phyloP scores from a whole-genome alignment of 2,888 invertebrate species.

The Drosophila colorata region DNA sequence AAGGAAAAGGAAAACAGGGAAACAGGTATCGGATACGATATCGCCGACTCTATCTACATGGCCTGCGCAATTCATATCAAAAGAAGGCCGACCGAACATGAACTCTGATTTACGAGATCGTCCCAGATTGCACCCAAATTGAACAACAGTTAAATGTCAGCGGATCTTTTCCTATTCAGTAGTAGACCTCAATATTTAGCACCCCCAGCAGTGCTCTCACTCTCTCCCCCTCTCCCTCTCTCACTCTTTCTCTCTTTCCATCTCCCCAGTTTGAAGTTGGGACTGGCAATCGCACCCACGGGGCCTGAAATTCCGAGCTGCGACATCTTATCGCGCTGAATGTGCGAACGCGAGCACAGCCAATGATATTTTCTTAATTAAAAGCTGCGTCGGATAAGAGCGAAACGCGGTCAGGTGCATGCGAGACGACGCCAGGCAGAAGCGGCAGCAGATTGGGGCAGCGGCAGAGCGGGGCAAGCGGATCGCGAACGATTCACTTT shows the following conservation, averaged over 20 bases:
- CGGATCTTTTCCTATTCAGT: conserved; percentile 29
- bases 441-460: conserved; percentile 6
- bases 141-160: conserved; percentile 35
- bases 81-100: conserved; percentile 49
- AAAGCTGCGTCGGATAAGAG: conserved; percentile 68
- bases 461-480: conserved; percentile 8
- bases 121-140: conserved; percentile 44
- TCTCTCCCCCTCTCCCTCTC: background rate
- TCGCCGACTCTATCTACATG: conserved; percentile 53
- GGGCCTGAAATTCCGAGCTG: conserved; percentile 34
- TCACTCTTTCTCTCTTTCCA: background rate
- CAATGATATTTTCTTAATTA: conserved; percentile 77
- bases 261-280: background rate
- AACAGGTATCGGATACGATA: conserved; percentile 66
- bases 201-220: conserved; percentile 13
- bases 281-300: background rate
- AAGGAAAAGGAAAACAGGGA: conserved; percentile 9
- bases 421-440: conserved; percentile 9
- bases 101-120: conserved; percentile 60
- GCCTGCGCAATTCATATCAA: conserved; percentile 58
- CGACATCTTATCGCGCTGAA: conserved; percentile 60
- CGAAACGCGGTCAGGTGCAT: conserved; percentile 57
- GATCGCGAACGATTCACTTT: conserved; percentile 53
- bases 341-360: conserved; percentile 50
- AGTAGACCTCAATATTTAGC: conserved; percentile 37